Evolutionary conservation across 2,113 vertebrate genomes (phyloP).

Genomic region (Trinectes maculatus): DNA sequence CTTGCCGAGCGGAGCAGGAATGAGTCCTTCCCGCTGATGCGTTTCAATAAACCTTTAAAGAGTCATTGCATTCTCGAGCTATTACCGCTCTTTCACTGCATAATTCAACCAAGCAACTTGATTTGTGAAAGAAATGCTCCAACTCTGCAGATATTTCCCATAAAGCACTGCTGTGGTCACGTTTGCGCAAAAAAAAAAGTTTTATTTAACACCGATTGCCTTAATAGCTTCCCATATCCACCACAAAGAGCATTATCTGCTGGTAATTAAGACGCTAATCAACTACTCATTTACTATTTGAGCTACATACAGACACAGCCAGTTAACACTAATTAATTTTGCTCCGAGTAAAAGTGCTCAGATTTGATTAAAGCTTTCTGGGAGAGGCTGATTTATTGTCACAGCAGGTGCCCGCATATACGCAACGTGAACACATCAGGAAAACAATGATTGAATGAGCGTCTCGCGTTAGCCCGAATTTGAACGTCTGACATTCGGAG

Average conservation of each 20-base stretch:
- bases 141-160: too few species aligned
- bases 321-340: background rate
- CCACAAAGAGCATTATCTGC: background rate
- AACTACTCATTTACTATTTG: background rate
- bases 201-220: too few species aligned
- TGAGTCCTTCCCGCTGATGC: background rate
- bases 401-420: conserved; percentile 18
- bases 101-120: too few species aligned
- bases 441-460: conserved; percentile 24
- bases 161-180: too few species aligned
- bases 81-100: background rate
- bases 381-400: conserved; percentile 11
- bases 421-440: conserved; percentile 7
- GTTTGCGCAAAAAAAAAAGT: too few species aligned
- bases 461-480: conserved; percentile 17
- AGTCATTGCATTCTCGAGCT: too few species aligned
- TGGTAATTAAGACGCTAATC: background rate
- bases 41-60: background rate
- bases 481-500: conserved; percentile 10
- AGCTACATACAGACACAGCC: background rate
- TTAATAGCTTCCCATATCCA: background rate
- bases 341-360: background rate
- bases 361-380: conserved; percentile 22
- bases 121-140: too few species aligned
- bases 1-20: background rate